Conservation (phyloP, 2,113 vertebrate genomes). For the Thymallus thymallus region DNA sequence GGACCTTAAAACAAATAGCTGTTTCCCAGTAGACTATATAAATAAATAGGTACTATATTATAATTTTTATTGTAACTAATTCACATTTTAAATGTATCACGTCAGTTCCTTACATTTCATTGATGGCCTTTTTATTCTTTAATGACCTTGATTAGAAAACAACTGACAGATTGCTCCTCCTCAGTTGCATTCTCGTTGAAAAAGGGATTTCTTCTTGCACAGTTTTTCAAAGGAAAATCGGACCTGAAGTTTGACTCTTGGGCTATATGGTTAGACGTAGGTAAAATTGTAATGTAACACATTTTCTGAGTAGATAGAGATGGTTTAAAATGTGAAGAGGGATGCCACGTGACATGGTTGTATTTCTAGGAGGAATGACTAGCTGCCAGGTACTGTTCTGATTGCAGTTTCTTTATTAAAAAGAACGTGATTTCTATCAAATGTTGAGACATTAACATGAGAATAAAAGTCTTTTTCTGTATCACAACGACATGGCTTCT, state of each 20-base stretch:
- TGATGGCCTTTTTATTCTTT: slow-evolving; percentile 66
- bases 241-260: slow-evolving; percentile 74
- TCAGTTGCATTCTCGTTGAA: slow-evolving; percentile 59
- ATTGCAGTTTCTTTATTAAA: slow-evolving; percentile 80
- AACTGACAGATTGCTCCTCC: slow-evolving; percentile 46
- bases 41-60: slow-evolving; percentile 80
- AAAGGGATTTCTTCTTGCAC: slow-evolving; percentile 80
- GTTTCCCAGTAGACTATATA: slow-evolving; percentile 69
- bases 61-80: slow-evolving; percentile 72
- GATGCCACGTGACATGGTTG: slow-evolving; percentile 59
- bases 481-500: slow-evolving; percentile 58
- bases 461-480: slow-evolving; percentile 94
- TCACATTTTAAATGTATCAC: slow-evolving; percentile 62
- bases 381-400: slow-evolving; percentile 82
- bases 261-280: slow-evolving; percentile 73
- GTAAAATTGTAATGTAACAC: slow-evolving; percentile 57
- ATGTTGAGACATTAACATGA: slow-evolving; percentile 84
- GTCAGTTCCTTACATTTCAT: slow-evolving; percentile 90
- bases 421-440: slow-evolving; percentile 91
- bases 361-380: slow-evolving; percentile 57
- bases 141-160: slow-evolving; percentile 22
- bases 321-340: slow-evolving; percentile 62
- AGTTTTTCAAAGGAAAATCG: slow-evolving; percentile 75
- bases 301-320: slow-evolving; percentile 55
- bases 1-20: slow-evolving; percentile 71